phyloP scores from a whole-genome alignment of 2,888 invertebrate genomes.

The Empis stercorea region DNA sequence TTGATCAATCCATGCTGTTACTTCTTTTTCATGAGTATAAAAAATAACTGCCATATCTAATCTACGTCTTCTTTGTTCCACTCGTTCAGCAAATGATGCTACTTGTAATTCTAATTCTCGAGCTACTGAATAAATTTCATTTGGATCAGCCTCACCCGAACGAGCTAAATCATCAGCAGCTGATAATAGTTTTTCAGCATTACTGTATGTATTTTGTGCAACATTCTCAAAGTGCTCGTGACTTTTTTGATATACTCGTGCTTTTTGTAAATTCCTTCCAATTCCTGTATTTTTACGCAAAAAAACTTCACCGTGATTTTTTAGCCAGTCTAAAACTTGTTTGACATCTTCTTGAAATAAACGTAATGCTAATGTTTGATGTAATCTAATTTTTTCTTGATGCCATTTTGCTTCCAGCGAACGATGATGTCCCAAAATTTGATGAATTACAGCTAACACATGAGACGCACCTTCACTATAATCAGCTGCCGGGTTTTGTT shows the following conservation, averaged over 20 bases:
- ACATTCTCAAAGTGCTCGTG: constrained; percentile 98
- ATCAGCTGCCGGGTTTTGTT: constrained; percentile 75
- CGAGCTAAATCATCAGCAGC: constrained; percentile 93
- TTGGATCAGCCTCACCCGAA: constrained; percentile 92
- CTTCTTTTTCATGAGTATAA: constrained; percentile 93
- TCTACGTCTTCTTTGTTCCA: constrained; percentile 77
- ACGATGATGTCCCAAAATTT: constrained; percentile 89
- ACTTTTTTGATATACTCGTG: constrained; percentile 91
- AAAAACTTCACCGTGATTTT: constrained; percentile 95
- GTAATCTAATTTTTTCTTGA: constrained; percentile 85
- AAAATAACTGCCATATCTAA: constrained; percentile 89
- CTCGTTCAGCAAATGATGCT: constrained; percentile 83
- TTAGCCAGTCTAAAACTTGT: constrained; percentile 94
- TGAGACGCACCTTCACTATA: constrained; percentile 95
- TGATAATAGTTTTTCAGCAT: constrained; percentile 89
- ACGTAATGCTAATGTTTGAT: constrained; percentile 81
- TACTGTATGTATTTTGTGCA: constrained; percentile 95
- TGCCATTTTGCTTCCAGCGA: constrained; percentile 92
- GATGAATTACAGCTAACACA: constrained; percentile 91
- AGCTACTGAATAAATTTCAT: constrained; percentile 90
- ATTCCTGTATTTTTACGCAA: constrained; percentile 94
- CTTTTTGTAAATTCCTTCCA: constrained; percentile 87
- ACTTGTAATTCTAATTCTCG: constrained; percentile 89
- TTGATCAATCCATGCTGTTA: constrained; percentile 82
- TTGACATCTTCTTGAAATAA: constrained; percentile 96